phyloP scores from a whole-genome alignment of 2,113 vertebrate species.

The Cheirogaleus medius region DNA sequence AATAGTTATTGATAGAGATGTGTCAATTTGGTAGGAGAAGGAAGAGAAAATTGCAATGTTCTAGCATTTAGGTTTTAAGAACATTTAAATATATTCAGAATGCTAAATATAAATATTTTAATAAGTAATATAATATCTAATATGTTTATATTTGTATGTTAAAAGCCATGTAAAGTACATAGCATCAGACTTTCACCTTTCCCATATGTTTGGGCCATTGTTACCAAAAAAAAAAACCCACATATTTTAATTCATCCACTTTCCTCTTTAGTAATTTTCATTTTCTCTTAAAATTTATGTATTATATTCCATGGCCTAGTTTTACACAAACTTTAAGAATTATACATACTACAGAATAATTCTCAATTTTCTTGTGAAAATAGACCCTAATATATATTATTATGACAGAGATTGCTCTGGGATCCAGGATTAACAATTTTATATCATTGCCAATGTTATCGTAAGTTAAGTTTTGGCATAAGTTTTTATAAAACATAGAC shows the following conservation, averaged over 20 bases:
- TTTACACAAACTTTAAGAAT: neutral
- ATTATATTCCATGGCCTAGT: neutral
- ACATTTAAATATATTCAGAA: conserved; percentile 24
- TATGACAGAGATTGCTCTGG: neutral
- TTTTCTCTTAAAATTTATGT: conserved; percentile 22
- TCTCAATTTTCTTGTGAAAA: neutral
- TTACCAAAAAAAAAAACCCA: neutral
- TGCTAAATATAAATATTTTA: conserved; percentile 34
- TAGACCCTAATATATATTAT: neutral
- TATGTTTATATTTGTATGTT: neutral
- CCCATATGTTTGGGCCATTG: neutral
- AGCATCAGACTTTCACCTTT: neutral
- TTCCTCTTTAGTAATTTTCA: neutral
- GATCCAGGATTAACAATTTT: neutral
- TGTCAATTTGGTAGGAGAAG: neutral
- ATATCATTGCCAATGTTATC: neutral
- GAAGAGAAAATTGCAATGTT: neutral
- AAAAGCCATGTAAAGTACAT: neutral
- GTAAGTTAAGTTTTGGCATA: neutral
- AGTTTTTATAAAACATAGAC: neutral
- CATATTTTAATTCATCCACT: neutral
- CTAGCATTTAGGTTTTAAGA: conserved; percentile 6
- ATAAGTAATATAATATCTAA: neutral
- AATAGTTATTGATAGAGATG: conserved; percentile 14
- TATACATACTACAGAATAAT: neutral